Evolutionary conservation across 64 coral and sea anemone genomes (phyloP).

Genomic region (Montipora efflorescens): DNA sequence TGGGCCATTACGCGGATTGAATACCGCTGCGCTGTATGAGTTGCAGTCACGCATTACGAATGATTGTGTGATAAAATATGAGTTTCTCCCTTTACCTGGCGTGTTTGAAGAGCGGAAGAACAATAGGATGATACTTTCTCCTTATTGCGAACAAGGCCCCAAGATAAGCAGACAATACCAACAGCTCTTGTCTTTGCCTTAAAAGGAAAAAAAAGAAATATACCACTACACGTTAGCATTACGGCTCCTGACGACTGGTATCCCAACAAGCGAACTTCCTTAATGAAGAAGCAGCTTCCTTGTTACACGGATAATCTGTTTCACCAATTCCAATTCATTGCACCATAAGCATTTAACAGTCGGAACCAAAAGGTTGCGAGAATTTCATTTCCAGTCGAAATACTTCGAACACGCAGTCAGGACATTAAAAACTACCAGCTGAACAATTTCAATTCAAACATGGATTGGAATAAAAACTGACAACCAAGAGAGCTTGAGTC

Average conservation of each 20-base stretch:
- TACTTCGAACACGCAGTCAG: too few relatives aligned
- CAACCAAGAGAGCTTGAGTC: too few relatives aligned
- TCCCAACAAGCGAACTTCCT: neutral
- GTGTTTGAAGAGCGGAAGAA: constrained; percentile 88
- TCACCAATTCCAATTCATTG: too few relatives aligned
- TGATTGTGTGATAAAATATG: neutral
- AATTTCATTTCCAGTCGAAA: too few relatives aligned
- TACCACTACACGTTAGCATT: neutral
- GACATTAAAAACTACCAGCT: too few relatives aligned
- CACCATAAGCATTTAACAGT: too few relatives aligned
- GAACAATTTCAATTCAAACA: too few relatives aligned
- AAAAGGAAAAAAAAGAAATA: neutral
- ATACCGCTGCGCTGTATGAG: too few relatives aligned
- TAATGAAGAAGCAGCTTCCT: neutral
- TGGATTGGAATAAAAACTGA: too few relatives aligned
- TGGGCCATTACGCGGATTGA: too few relatives aligned
- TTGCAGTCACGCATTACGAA: neutral
- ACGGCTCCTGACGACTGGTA: neutral
- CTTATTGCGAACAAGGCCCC: constrained; percentile 91
- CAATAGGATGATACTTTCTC: constrained; percentile 87
- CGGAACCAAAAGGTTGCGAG: too few relatives aligned
- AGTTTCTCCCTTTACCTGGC: constrained; percentile 56
- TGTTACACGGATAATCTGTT: too few relatives aligned
- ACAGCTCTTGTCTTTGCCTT: constrained; percentile 93
- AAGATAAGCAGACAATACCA: constrained; percentile 79